phyloP scores from a whole-genome alignment of 2,113 vertebrate genomes.

The rabbit (Oryctolagus cuniculus) region mOryCun1.1 NC_091436.1:74374001-74374500 shows the following conservation, averaged over 20 bases:
- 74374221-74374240: not conserved
- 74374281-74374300: not conserved
- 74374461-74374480: not conserved
- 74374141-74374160: not conserved
- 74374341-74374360: not conserved
- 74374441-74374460: not conserved
- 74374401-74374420: not conserved
- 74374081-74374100: not conserved
- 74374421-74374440: not conserved
- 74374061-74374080: not conserved
- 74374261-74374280: not conserved
- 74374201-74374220: not conserved
- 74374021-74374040: slow-evolving; percentile 9
- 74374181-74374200: not conserved
- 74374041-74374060: not conserved
- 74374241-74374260: not conserved
- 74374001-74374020: not conserved
- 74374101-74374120: slow-evolving; percentile 9
- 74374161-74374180: not conserved
- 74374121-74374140: not conserved
- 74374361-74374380: not conserved
- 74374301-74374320: not conserved
- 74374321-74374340: not conserved
- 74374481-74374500: not conserved
- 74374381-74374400: not conserved